phyloP scores from a whole-genome alignment of 2,113 vertebrate species.

The Oncorhynchus gorbuscha region DNA sequence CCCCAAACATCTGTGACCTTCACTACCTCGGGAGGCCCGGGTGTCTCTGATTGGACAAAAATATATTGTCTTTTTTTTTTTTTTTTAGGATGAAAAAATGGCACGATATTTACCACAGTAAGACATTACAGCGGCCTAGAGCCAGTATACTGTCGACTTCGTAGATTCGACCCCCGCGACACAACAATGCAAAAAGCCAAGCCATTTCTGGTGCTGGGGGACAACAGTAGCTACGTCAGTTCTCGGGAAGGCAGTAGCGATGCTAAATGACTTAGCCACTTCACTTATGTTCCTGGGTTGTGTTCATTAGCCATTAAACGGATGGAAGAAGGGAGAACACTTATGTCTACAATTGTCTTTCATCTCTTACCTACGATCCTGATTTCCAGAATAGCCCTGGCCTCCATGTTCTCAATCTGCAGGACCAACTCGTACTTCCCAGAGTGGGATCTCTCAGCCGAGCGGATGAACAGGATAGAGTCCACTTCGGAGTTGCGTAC shows the following conservation, averaged over 20 bases:
- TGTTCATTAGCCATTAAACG: too few species aligned
- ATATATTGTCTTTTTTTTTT: background rate
- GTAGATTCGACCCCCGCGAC: too few species aligned
- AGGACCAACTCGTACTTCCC: slow-evolving; percentile 82
- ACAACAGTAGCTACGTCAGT: background rate
- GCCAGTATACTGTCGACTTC: too few species aligned
- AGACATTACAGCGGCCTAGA: too few species aligned
- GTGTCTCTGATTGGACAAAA: slow-evolving; percentile 75
- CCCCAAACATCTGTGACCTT: slow-evolving; percentile 86
- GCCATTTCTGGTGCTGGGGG: background rate
- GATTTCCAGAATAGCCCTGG: slow-evolving; percentile 77
- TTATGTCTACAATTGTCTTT: background rate
- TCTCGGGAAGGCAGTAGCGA: too few species aligned
- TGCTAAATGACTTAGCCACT: too few species aligned
- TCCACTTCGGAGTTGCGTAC: slow-evolving; percentile 79
- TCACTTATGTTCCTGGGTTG: too few species aligned
- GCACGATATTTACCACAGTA: too few species aligned
- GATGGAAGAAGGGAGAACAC: too few species aligned
- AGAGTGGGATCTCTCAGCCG: slow-evolving; percentile 80
- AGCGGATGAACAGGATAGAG: slow-evolving; percentile 85
- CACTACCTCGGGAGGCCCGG: slow-evolving; percentile 76
- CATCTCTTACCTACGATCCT: slow-evolving; percentile 76
- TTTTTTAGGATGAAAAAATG: too few species aligned
- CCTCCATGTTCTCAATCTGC: slow-evolving; percentile 87
- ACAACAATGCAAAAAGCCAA: too few species aligned